Evolutionary conservation across 2,113 vertebrate genomes (phyloP).

Genomic region (Stercorarius parasiticus): DNA sequence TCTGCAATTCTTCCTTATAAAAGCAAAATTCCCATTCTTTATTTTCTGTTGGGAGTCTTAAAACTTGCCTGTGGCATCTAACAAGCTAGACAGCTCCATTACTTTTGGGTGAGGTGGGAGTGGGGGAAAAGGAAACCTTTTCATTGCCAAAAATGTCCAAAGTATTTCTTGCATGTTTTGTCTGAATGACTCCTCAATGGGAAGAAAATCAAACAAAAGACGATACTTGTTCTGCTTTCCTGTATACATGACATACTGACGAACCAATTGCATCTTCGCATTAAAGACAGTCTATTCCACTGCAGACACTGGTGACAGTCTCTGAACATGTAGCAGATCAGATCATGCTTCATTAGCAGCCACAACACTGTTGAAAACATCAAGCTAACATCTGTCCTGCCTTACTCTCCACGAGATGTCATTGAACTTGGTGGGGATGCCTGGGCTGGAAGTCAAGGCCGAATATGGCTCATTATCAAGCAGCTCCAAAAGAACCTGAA

Average conservation of each 20-base stretch:
- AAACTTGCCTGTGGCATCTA: not conserved
- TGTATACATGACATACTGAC: not conserved
- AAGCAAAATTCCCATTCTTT: not conserved
- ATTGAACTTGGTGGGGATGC: conserved; percentile 48
- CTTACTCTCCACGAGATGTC: not conserved
- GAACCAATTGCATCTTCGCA: not conserved
- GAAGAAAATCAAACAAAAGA: not conserved
- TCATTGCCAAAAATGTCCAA: not conserved
- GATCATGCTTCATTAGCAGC: conserved; percentile 26
- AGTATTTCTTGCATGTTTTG: not conserved
- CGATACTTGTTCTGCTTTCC: not conserved
- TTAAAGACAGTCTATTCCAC: not conserved
- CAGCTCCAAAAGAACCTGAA: conserved; percentile 1
- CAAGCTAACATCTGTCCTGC: not conserved
- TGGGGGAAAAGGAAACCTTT: not conserved
- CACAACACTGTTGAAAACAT: not conserved
- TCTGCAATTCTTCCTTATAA: conserved; percentile 9
- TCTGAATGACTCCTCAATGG: not conserved
- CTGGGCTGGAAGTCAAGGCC: conserved; percentile 1
- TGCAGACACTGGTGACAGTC: not conserved
- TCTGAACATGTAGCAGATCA: not conserved
- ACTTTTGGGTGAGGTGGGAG: not conserved
- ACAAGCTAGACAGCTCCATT: not conserved
- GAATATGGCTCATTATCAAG: conserved; percentile 32
- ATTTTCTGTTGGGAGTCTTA: not conserved